Base-by-base conservation (phyloP, 2,888 invertebrate species). In the Heliconius ethilla region DNA sequence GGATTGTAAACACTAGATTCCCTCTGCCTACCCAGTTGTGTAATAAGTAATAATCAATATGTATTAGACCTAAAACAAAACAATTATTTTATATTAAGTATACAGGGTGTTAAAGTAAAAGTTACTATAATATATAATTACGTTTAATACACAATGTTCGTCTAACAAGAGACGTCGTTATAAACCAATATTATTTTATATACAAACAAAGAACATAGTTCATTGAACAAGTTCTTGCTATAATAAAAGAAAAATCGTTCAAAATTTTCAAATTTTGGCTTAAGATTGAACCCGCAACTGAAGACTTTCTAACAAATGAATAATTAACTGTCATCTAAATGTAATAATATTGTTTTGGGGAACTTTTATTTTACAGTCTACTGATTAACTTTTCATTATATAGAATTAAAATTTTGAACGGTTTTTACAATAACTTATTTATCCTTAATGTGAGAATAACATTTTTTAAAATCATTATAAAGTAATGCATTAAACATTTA, bases 101-200 rank as follows among this genome's bases (percentile, higher is more conserved):
- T 51, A 62, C 13, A 27, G 7, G 15, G 18, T 27, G 15, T 27
- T 15, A 18, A 22, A 75, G 51, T 37, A 55, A 73, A 76, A 78
- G 40, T 18, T 27, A 29, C 40, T 7, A 4, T 13, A 55, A 75
- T 78, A 75, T 76, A 76, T 80, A 78, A 78, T 79, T 82, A 82
- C 73, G 80, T 83, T 84, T 82, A 82, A 81, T 83, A 82, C 81
- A 81, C 78, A 81, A 69, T 69, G 75, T 78, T 79, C 80, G 80
- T 82, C 76, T 78, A 80, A 78, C 75, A 76, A 81, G 76, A 76
- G 81, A 72, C 70, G 10, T 4, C 40, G 62, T 45, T 29, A 51
- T 70, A 70, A 75, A 67, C 63, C 70, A 76, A 73, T 37, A 18
- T 72, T 69, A 70, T 66, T 63, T 62, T 79, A 79, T 79, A 70